A percentile compares a stretch with the other conserved stretches of the same genome.
Conservation (phyloP, 2,797 vertebrate genomes). For the Coregonus ussuriensis region DNA sequence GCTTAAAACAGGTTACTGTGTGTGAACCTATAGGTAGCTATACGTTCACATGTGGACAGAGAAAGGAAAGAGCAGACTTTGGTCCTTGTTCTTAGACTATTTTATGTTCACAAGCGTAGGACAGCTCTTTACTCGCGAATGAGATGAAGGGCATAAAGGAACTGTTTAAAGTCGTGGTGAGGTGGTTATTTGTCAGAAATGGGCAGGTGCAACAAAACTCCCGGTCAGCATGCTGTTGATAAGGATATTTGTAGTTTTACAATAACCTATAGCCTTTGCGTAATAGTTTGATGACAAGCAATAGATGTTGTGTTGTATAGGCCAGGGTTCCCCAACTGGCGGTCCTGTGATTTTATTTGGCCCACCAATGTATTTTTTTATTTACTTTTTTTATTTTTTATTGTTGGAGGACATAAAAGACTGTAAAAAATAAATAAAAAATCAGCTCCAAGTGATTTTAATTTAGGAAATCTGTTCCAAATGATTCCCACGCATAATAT, state of each 20-base stretch:
- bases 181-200: constrained; percentile 33
- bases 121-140: neutral
- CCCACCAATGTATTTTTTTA: too few species aligned
- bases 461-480: too few species aligned
- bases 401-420: too few species aligned
- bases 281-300: neutral
- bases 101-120: neutral
- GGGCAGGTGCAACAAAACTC: constrained; percentile 63
- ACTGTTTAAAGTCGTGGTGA: neutral
- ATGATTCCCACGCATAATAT: too few species aligned
- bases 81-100: neutral
- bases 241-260: constrained; percentile 42
- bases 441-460: too few species aligned
- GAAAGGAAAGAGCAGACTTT: neutral
- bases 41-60: neutral
- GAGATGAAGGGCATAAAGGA: neutral
- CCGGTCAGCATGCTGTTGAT: constrained; percentile 38
- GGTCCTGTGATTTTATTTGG: too few species aligned
- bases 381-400: too few species aligned
- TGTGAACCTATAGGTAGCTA: neutral
- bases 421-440: too few species aligned
- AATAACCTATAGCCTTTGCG: constrained; percentile 33
- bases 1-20: neutral
- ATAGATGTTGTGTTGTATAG: neutral
- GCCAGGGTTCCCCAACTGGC: too few species aligned